Percentiles rank a stretch among this genome's conserved stretches.
Conservation (phyloP, 2,797 vertebrate genomes). For the Pseudomugil tenellus region DNA sequence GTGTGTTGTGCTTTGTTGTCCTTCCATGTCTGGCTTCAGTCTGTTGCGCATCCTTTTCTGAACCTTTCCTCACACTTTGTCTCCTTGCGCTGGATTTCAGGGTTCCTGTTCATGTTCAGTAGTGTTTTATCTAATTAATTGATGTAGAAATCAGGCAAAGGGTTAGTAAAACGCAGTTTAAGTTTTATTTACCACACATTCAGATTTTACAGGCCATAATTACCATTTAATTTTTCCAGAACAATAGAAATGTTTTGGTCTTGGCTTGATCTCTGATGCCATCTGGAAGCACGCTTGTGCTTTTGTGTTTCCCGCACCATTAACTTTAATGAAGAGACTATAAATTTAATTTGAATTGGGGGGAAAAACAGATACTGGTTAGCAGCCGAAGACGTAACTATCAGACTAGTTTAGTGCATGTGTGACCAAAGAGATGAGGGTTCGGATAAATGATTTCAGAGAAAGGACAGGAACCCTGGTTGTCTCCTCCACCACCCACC, state of each 20-base stretch:
- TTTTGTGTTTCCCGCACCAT: neutral
- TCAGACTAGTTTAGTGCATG: neutral
- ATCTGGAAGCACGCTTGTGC: neutral
- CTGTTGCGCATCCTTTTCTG: conserved; percentile 76
- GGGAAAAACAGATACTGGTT: neutral
- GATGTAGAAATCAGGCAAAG: neutral
- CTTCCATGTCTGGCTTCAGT: conserved; percentile 33
- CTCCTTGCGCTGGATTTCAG: conserved; percentile 42
- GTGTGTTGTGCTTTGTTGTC: conserved; percentile 16
- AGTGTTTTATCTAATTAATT: neutral
- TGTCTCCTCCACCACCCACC: conserved; percentile 66
- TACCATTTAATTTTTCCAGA: neutral
- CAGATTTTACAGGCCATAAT: neutral
- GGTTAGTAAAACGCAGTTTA: neutral
- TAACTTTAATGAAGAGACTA: neutral
- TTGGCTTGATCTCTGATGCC: neutral
- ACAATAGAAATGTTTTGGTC: neutral
- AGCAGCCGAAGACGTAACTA: neutral
- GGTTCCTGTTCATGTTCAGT: conserved; percentile 59
- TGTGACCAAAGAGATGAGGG: neutral
- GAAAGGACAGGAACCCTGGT: conserved; percentile 57
- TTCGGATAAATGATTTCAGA: conserved; percentile 6
- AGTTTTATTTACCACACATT: too few relatives aligned
- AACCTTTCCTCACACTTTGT: conserved; percentile 70
- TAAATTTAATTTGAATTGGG: too few relatives aligned